Percentiles rank a stretch among this genome's conserved stretches.
phyloP scores from a whole-genome alignment of 2,113 vertebrate species.

The Gracilinanus agilis region DNA sequence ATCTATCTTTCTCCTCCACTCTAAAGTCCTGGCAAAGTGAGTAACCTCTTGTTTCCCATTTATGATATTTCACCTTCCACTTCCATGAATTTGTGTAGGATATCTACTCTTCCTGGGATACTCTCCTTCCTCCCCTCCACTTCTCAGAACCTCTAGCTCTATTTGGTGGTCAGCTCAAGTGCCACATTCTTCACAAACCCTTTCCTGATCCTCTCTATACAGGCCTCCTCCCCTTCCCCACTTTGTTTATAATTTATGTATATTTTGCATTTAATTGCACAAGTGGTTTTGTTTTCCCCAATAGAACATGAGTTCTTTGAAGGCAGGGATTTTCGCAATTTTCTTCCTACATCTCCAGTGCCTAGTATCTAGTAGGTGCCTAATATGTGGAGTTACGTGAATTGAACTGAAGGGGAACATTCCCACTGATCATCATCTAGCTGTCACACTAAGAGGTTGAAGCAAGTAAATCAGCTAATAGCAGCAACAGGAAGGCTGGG shows the following conservation, averaged over 20 bases:
- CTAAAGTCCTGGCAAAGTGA: not conserved
- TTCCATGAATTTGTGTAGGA: not conserved
- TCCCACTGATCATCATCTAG: not conserved
- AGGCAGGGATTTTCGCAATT: not conserved
- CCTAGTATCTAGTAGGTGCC: no score
- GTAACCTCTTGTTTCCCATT: not conserved
- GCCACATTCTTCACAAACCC: not conserved
- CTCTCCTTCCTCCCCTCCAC: not conserved
- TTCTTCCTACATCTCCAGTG: no score
- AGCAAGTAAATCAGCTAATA: not conserved
- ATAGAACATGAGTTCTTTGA: not conserved
- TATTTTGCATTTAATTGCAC: not conserved
- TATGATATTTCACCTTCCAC: not conserved
- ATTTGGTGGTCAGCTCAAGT: not conserved
- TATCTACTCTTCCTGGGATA: not conserved
- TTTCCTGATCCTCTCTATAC: not conserved
- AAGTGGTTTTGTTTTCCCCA: not conserved
- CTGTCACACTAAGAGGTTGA: not conserved
- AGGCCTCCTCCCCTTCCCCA: not conserved
- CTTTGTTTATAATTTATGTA: not conserved
- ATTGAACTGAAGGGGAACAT: not conserved
- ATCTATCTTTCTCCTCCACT: not conserved
- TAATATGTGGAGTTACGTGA: no score
- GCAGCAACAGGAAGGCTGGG: not conserved
- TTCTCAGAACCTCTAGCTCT: not conserved